These are phyloP conservation scores for Lomographa bimaculata DNA, from an alignment of 2,888 invertebrate species.

Conservation along the genomic window DNA sequence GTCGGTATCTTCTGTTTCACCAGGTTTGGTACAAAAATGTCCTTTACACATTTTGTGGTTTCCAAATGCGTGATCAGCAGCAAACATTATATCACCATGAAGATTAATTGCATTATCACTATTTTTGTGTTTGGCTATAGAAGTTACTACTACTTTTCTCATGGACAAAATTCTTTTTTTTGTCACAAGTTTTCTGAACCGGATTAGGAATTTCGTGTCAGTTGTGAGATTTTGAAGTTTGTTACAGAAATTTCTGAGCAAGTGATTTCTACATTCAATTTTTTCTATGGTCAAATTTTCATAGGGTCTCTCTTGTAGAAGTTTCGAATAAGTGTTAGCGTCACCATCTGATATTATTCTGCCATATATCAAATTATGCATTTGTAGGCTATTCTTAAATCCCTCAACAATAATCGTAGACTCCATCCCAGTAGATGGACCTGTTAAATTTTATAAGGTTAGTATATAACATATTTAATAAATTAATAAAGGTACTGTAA, in stretches of 20 bases:
- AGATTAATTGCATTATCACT: neutral
- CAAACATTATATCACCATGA: neutral
- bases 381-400: constrained; percentile 8
- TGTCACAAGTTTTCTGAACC: constrained; percentile 3
- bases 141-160: neutral
- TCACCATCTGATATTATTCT: constrained; percentile 14
- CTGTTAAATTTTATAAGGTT: too few species aligned
- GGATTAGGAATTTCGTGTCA: constrained; percentile 2
- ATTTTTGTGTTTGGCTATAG: neutral
- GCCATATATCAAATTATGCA: constrained; percentile 5
- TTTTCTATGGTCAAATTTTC: constrained; percentile 7
- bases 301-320: constrained; percentile 13
- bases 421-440: constrained; percentile 16
- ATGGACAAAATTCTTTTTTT: too few species aligned
- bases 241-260: too few species aligned
- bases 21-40: neutral
- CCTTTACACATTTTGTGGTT: neutral
- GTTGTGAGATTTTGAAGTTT: neutral
- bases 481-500: too few species aligned
- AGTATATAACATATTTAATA: too few species aligned
- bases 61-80: neutral
- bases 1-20: neutral
- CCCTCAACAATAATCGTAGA: constrained; percentile 11
- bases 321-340: constrained; percentile 9
- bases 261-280: constrained; percentile 16